phyloP scores from a whole-genome alignment of 2,113 vertebrate genomes.

The Pitta sordida region DNA sequence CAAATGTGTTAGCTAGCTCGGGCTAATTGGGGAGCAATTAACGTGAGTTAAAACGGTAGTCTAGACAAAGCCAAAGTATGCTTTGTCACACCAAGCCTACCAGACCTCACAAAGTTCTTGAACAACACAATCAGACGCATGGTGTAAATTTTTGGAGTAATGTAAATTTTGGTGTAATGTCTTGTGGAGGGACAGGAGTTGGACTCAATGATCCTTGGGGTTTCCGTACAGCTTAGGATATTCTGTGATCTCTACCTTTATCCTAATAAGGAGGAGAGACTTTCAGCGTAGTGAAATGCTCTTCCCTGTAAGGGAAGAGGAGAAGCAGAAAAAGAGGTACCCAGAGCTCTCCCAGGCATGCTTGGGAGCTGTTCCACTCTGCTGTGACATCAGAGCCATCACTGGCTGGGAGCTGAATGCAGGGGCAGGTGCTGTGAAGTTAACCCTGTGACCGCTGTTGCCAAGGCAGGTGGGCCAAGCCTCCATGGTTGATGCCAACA shows the following conservation, averaged over 20 bases:
- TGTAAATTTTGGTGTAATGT: no score
- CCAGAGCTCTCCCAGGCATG: accelerated
- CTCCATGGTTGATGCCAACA: accelerated
- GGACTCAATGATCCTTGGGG: not conserved
- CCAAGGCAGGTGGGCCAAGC: not conserved
- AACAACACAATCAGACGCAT: not conserved
- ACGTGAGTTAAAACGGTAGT: not conserved
- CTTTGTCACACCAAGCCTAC: not conserved
- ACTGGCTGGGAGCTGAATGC: not conserved
- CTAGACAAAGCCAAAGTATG: not conserved
- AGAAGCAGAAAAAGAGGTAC: not conserved
- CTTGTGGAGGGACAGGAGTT: not conserved
- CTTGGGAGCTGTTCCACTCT: not conserved
- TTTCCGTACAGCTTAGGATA: not conserved
- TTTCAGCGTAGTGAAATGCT: accelerated
- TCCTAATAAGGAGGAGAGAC: not conserved
- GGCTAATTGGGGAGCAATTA: constrained; percentile 61
- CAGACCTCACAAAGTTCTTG: accelerated
- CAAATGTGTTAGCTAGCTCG: constrained; percentile 17
- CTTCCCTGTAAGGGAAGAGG: not conserved
- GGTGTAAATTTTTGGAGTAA: not conserved
- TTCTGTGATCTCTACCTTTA: not conserved
- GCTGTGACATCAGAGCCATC: not conserved
- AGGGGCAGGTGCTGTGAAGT: not conserved
- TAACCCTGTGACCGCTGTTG: not conserved